A percentile compares a stretch with the other conserved stretches of the same genome.
Conservation (phyloP, 2,113 vertebrate genomes). For the Malurus melanocephalus region DNA sequence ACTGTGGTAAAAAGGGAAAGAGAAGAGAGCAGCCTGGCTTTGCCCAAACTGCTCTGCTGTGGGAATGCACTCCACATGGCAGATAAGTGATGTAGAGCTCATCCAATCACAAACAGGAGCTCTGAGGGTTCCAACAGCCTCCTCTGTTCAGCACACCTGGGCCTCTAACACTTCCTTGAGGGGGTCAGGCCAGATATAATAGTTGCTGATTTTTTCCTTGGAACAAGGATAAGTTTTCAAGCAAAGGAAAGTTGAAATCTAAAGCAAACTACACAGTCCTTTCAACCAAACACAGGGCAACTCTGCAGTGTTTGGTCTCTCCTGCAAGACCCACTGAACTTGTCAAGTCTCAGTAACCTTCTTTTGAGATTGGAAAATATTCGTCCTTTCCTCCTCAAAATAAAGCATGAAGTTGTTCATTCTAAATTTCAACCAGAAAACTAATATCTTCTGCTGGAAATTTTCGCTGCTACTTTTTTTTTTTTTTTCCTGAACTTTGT, state of each 20-base stretch:
- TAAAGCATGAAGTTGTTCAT: neutral
- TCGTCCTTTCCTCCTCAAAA: neutral
- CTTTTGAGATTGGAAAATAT: neutral
- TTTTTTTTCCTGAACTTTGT: neutral
- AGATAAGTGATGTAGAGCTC: neutral
- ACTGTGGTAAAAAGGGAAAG: neutral
- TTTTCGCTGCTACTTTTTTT: neutral
- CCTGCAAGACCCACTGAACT: neutral
- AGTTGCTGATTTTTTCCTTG: neutral
- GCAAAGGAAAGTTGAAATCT: neutral
- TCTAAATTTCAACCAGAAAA: neutral
- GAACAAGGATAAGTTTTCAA: neutral
- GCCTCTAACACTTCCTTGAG: neutral
- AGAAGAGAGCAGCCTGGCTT: neutral
- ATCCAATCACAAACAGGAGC: neutral
- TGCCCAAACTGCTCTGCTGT: neutral
- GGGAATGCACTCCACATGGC: neutral
- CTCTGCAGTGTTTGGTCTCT: neutral
- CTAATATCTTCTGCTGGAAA: neutral
- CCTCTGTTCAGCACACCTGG: accelerated
- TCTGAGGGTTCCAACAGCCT: neutral
- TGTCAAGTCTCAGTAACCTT: neutral
- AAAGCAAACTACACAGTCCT: neutral
- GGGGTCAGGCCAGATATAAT: neutral
- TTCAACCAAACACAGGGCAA: neutral